Conservation (phyloP, 2,797 vertebrate genomes). For the Gymnothorax javanicus region DNA sequence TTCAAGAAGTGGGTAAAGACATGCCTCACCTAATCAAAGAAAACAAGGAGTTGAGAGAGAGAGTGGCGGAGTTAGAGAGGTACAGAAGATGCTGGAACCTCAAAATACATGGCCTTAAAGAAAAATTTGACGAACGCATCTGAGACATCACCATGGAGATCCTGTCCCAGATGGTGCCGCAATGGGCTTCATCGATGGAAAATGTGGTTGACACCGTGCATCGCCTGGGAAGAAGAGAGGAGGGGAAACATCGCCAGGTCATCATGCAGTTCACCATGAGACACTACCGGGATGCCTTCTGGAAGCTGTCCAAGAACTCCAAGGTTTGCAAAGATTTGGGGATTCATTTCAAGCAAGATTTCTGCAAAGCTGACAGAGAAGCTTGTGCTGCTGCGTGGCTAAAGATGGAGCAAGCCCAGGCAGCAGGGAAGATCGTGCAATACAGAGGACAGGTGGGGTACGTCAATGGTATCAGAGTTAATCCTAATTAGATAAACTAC, state of each 20-base stretch:
- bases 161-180: not conserved
- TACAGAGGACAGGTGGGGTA: not conserved
- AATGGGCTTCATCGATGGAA: conserved; percentile 12
- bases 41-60: not conserved
- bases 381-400: too few species aligned
- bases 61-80: not conserved
- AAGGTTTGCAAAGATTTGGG: not conserved
- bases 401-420: not conserved
- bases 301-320: conserved; percentile 18
- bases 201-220: not conserved
- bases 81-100: conserved; percentile 29
- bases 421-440: not conserved
- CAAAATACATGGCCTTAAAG: conserved; percentile 20
- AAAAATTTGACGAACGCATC: conserved; percentile 16
- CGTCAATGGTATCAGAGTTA: not conserved
- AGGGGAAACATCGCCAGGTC: not conserved
- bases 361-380: not conserved
- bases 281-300: conserved; percentile 16
- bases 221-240: not conserved
- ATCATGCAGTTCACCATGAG: conserved; percentile 15
- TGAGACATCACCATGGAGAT: not conserved
- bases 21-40: not conserved
- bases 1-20: not conserved
- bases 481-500: not conserved
- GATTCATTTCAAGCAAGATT: not conserved